Conservation (phyloP, 1,140 invertebrate species). For the Drosophila aff. region DNA sequence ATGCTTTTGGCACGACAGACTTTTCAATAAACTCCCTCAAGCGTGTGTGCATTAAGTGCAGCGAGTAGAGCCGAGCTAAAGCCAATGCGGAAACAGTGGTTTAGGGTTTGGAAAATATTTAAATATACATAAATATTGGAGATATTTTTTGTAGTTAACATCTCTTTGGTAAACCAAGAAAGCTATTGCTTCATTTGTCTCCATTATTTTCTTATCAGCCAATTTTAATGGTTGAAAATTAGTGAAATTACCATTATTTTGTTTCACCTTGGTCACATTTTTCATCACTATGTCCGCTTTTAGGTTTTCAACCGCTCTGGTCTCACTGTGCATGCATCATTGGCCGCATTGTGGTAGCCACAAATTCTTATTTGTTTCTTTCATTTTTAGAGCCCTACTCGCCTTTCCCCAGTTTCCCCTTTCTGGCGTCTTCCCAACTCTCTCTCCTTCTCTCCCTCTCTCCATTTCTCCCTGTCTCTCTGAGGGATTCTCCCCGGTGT, state of each 20-base stretch:
- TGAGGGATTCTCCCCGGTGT: slow-evolving; percentile 24
- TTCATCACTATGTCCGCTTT: no score
- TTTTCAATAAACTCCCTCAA: slow-evolving; percentile 84
- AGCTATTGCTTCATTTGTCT: no score
- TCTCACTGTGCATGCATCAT: slow-evolving; percentile 61
- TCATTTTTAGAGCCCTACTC: slow-evolving; percentile 25
- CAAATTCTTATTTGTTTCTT: slow-evolving; percentile 69
- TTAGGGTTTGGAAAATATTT: no score
- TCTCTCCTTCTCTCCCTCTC: slow-evolving; percentile 27
- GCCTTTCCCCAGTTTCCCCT: slow-evolving; percentile 15
- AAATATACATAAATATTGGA: not conserved
- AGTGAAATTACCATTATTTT: not conserved
- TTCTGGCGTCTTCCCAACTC: slow-evolving; percentile 1
- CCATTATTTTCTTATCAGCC: not conserved
- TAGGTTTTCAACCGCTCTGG: not conserved
- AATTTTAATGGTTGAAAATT: not conserved
- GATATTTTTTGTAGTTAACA: not conserved
- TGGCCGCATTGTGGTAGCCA: slow-evolving; percentile 69
- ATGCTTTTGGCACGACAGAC: slow-evolving; percentile 81
- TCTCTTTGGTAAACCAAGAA: not conserved
- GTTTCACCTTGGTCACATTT: not conserved
- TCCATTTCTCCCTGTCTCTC: slow-evolving; percentile 29
- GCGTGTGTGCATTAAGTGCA: slow-evolving; percentile 83
- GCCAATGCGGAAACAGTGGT: slow-evolving; percentile 38
- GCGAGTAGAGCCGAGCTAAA: slow-evolving; percentile 63